Evolutionary conservation across 2,888 invertebrate genomes (phyloP), one percentile per base, ranked within the genome.

Genomic region (Chrysolina haemoptera): DNA sequence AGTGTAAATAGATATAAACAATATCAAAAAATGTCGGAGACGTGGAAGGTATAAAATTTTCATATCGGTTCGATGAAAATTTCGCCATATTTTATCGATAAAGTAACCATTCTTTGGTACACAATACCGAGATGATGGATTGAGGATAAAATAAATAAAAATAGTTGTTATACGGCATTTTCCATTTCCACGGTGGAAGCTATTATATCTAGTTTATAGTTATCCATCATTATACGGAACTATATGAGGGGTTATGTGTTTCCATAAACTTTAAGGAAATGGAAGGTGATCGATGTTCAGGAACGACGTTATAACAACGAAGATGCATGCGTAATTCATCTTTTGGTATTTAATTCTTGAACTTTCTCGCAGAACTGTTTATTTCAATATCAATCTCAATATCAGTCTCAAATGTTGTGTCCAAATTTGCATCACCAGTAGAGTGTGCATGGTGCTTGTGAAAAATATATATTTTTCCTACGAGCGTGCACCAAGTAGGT

Each of bases 201-300:
- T 53, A 53, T 20, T 53, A 53, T 20, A 53, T 20, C 10, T 12
- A 53, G 20, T 53, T 53, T 20, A 20, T 11, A 20, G 20, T 46
- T 16, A 65, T 65, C 64, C 46, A 65, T 65, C 64, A 65, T 16
- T 40, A 22, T 22, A 3, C 18, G 46, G 48, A 46, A 16, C 20
- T 27, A 20, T n/a, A 14, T 48, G 14, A 40, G 48, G 11, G 35
- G n/a, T 48, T 46, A 12, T 22, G 64, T 65, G 11, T 40, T 20
- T 27, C 22, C 22, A 35, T 48, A 65, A 46, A 65, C 18, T 35
- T 65, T 48, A 22, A 22, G 48, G 46, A 65, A 11, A 53, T 53
- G 16, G 53, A 53, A 20, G 20, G 22, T 65, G 64, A 65, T 65
- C 43, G 64, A 65, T 65, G 27, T 22, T 1, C 22, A 59, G 27